Conservation (phyloP, 1,140 invertebrate genomes). For the Samia ricini region DNA sequence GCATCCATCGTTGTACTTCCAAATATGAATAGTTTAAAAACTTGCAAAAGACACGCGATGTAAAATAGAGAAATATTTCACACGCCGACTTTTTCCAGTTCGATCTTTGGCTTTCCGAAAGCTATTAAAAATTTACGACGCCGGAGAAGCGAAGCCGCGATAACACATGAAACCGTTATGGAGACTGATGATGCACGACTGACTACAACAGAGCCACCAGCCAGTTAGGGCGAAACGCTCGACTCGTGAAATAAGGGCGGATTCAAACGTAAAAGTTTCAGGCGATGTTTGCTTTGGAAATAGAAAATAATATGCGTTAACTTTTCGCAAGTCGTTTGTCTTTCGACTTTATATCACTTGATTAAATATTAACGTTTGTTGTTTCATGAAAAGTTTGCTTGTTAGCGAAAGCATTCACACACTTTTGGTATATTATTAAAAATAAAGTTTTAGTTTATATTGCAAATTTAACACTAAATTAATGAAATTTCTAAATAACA, state of each 20-base stretch:
- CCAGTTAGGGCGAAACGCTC: background rate
- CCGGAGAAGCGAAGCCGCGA: background rate
- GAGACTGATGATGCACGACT: background rate
- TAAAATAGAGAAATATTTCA: background rate
- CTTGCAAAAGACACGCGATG: background rate
- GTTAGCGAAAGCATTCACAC: background rate
- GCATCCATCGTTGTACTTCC: background rate
- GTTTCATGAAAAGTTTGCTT: background rate
- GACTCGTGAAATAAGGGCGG: background rate
- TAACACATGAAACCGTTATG: background rate
- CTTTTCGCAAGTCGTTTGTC: background rate
- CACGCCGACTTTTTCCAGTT: background rate
- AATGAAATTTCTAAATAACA: no score
- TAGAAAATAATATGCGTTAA: background rate
- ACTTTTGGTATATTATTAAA: no score
- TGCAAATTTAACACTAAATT: no score
- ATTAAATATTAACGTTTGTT: background rate
- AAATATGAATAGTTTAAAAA: background rate
- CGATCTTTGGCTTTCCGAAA: slow-evolving; percentile 26
- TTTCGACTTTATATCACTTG: background rate
- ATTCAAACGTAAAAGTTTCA: slow-evolving; percentile 3
- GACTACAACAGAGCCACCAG: background rate
- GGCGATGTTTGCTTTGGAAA: background rate
- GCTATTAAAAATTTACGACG: slow-evolving; percentile 61
- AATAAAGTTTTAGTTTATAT: no score